phyloP scores from a whole-genome alignment of 2,888 invertebrate species.

The Sinodicranocentrus sp. region DNA sequence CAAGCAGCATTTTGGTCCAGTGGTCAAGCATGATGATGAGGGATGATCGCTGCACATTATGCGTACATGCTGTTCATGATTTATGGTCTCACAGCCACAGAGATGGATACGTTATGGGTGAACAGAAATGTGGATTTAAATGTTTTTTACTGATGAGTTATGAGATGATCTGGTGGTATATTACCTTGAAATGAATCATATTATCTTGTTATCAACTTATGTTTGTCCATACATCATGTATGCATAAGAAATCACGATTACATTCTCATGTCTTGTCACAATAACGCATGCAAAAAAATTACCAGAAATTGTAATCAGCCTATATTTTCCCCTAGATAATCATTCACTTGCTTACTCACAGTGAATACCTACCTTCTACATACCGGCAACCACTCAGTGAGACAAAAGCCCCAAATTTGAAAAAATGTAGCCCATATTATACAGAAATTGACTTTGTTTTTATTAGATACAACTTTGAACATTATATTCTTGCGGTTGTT shows the following conservation, averaged over 20 bases:
- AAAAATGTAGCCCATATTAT: constrained; percentile 32
- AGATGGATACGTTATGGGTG: constrained; percentile 20
- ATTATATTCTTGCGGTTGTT: constrained; percentile 39
- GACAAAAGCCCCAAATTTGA: background rate
- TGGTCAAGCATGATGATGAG: constrained; percentile 52
- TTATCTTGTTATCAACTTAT: background rate
- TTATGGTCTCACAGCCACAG: constrained; percentile 34
- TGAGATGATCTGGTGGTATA: background rate
- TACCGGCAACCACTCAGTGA: constrained; percentile 13
- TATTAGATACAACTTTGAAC: constrained; percentile 30
- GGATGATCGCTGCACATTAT: constrained; percentile 9
- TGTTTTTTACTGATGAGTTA: too few relatives aligned
- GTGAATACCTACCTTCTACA: too few relatives aligned
- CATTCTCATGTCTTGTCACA: constrained; percentile 22
- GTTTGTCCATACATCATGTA: background rate
- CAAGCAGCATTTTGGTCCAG: constrained; percentile 53
- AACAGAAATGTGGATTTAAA: constrained; percentile 17
- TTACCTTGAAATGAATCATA: constrained; percentile 15
- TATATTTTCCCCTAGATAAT: background rate
- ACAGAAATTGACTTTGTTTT: constrained; percentile 40
- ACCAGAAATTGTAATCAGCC: constrained; percentile 7
- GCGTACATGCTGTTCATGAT: constrained; percentile 12
- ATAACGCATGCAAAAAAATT: background rate
- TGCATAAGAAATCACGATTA: background rate
- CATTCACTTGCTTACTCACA: background rate